Evolutionary conservation across 2,888 invertebrate species (phyloP).

Genomic region (Neoascia interrupta): DNA sequence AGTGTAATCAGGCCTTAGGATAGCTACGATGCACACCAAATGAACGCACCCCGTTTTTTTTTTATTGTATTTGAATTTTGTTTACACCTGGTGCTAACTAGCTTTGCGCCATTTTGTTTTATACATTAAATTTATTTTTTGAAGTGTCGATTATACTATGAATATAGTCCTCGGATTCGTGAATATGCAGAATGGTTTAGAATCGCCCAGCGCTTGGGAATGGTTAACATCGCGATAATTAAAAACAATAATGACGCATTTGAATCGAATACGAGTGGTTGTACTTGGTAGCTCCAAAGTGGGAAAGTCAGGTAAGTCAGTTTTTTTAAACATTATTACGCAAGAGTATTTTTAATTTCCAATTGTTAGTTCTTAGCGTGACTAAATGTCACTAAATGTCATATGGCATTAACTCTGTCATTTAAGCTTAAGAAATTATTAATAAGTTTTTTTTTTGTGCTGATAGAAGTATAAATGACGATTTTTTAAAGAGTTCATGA

Average conservation of each 20-base stretch:
- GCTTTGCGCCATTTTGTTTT: too few relatives aligned
- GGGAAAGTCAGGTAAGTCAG: conserved; percentile 88
- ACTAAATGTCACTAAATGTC: too few relatives aligned
- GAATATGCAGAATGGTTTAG: conserved; percentile 32
- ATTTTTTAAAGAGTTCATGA: too few relatives aligned
- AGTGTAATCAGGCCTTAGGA: conserved; percentile 48
- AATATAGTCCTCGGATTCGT: background rate
- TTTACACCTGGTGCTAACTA: conserved; percentile 17
- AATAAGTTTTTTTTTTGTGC: too few relatives aligned
- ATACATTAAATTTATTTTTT: too few relatives aligned
- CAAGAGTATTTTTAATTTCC: background rate
- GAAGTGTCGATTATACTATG: conserved; percentile 6
- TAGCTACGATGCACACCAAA: conserved; percentile 36
- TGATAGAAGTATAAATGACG: too few relatives aligned
- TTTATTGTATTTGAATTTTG: too few relatives aligned
- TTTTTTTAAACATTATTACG: background rate
- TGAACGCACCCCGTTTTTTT: too few relatives aligned
- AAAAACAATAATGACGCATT: conserved; percentile 84
- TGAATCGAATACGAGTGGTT: conserved; percentile 89
- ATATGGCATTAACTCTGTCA: too few relatives aligned
- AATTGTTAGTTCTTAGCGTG: too few relatives aligned
- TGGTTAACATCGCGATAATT: conserved; percentile 47
- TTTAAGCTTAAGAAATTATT: too few relatives aligned
- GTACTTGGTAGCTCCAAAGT: conserved; percentile 88
- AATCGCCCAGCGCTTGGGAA: conserved; percentile 41